Base-by-base conservation (phyloP, 2,113 vertebrate genomes). In the Vombatus ursinus region DNA sequence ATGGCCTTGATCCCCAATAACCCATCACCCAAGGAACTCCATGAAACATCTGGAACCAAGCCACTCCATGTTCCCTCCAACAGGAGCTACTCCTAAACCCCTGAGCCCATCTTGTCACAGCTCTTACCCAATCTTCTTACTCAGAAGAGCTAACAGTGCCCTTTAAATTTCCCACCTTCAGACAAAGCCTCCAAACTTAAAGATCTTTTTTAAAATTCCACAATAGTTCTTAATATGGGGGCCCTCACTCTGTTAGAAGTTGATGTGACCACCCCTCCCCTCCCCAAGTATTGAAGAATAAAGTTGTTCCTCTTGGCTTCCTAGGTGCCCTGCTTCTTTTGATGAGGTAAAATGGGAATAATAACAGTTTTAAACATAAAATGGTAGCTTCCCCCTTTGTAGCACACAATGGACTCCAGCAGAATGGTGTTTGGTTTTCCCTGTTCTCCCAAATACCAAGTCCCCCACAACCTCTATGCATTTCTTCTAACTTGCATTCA, bases 381-480 rank as follows among this genome's bases (percentile, higher is more conserved):
- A 77, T 25, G 68, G 28, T 44, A 25, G 54, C 16, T n/a, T 14
- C 10, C 2, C 5, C 25, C 50, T 61, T 94, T 94, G 57, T 2
- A 91, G 28, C 28, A 37, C 26, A 68, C 57, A 37, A 37, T 37
- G 57, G 10, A 84, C n/a, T 44, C 68, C 68, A 44, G 19, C 9
- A 44, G 68, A 84, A 84, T 44, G n/a, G 16, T 57, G 84, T 94
- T 93, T 50, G 95, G 92, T 25, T 48, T 24, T 31, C 31, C 10
- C 7, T 31, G 14, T 54, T 31, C 93, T 61, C 93, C 77, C 84
- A 96, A 93, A 57, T 90, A 91, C 24, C n/a, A 89, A 94, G n/a
- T 57, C 92, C 91, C 90, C 53, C 84, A 90, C 49, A 92, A 96
- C 95, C 52, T 68, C 91, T 54, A 47, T 51, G 92, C 50, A 94